Evolutionary conservation across 2,113 vertebrate genomes (phyloP).

Genomic region (Aegotheles bennettii): DNA sequence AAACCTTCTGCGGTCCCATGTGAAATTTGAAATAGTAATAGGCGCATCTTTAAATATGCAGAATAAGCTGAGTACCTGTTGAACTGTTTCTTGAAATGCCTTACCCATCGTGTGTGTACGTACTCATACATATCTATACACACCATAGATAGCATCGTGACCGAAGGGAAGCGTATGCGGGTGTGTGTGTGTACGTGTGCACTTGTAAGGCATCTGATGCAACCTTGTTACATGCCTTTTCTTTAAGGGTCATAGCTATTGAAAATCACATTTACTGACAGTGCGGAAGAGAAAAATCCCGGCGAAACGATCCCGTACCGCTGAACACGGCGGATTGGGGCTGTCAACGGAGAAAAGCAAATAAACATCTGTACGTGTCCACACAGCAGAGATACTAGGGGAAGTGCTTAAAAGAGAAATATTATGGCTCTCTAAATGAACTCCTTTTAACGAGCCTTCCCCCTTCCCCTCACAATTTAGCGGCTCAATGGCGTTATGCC

Average conservation of each 20-base stretch:
- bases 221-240: background rate
- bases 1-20: background rate
- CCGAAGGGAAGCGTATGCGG: background rate
- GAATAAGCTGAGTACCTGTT: background rate
- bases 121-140: background rate
- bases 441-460: background rate
- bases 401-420: background rate
- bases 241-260: background rate
- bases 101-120: background rate
- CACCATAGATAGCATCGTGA: background rate
- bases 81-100: background rate
- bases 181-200: background rate
- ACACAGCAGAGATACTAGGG: background rate
- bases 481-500: background rate
- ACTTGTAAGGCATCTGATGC: background rate
- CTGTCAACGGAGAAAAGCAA: background rate
- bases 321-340: background rate
- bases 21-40: background rate
- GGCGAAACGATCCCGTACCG: background rate
- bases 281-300: background rate
- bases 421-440: background rate
- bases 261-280: background rate
- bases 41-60: background rate
- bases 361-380: background rate
- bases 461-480: background rate